Conservation (phyloP, 2,888 invertebrate species). For the Sturmia bella region DNA sequence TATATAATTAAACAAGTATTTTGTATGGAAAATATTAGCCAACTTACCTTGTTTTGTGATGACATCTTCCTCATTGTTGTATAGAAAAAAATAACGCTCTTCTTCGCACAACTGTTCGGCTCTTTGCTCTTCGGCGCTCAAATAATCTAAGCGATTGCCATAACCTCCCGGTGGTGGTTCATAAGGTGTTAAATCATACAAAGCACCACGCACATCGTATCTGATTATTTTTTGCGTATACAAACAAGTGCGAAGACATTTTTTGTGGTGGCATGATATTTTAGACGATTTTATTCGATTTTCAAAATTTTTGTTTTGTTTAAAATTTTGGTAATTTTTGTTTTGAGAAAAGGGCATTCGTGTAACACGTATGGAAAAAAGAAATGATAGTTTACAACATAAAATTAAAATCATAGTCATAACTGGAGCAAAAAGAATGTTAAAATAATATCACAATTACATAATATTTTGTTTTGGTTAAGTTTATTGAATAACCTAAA, state of each 20-base stretch:
- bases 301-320: conserved; percentile 40
- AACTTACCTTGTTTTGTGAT: conserved; percentile 92
- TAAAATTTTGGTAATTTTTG: conserved; percentile 23
- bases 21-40: conserved; percentile 42
- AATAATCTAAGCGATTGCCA: conserved; percentile 84
- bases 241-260: not conserved
- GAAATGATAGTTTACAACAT: conserved; percentile 69
- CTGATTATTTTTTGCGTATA: conserved; percentile 82
- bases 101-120: conserved; percentile 97
- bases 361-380: conserved; percentile 70
- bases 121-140: conserved; percentile 88
- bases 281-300: not conserved
- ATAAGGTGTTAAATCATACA: conserved; percentile 90
- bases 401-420: conserved; percentile 70
- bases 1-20: conserved; percentile 21
- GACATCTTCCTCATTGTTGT: conserved; percentile 93
- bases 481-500: conserved; percentile 24
- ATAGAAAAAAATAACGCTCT: conserved; percentile 93
- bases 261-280: conserved; percentile 30
- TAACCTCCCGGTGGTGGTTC: conserved; percentile 91
- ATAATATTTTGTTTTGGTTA: not conserved
- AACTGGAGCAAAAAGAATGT: conserved; percentile 33
- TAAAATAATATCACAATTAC: conserved; percentile 26
- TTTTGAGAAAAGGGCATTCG: conserved; percentile 43
- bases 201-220: conserved; percentile 96